Conservation (phyloP, 2,888 invertebrate genomes). For the Oscheius onirici region DNA sequence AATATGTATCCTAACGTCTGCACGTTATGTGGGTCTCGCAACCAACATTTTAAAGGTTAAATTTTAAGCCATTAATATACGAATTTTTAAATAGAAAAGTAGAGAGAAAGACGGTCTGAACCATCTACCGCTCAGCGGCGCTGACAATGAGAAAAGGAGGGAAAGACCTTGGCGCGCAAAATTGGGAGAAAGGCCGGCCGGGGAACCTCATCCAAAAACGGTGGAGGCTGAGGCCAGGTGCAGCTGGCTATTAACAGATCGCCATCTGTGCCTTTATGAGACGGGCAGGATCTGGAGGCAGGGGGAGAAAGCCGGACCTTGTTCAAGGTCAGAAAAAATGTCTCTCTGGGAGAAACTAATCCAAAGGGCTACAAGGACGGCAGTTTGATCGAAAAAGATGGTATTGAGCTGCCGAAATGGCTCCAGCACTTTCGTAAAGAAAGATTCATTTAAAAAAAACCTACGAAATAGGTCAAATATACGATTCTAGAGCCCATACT, state of each 20-base stretch:
- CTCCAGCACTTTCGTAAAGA: too few species aligned
- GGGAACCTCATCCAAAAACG: slow-evolving; percentile 31
- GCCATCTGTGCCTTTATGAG: slow-evolving; percentile 23
- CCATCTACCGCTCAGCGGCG: slow-evolving; percentile 18
- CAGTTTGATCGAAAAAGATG: too few species aligned
- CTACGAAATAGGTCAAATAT: too few species aligned
- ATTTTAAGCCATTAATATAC: too few species aligned
- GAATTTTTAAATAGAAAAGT: slow-evolving; percentile 8
- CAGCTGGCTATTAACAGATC: slow-evolving; percentile 30
- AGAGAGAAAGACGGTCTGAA: slow-evolving; percentile 4
- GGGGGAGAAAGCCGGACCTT: not conserved
- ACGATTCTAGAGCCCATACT: too few species aligned
- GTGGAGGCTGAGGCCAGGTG: slow-evolving; percentile 13
- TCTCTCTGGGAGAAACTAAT: not conserved
- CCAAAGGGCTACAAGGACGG: too few species aligned
- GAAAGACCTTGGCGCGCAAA: slow-evolving; percentile 24
- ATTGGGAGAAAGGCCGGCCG: not conserved
- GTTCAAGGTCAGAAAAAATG: too few species aligned
- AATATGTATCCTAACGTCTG: too few species aligned
- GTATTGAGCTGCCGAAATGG: too few species aligned
- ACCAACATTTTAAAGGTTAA: too few species aligned
- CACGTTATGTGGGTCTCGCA: too few species aligned
- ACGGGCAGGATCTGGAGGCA: not conserved
- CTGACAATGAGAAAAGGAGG: slow-evolving; percentile 19
- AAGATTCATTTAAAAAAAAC: too few species aligned